A percentile compares a stretch with the other conserved stretches of the same genome.
Evolutionary conservation across 2,888 invertebrate genomes (phyloP).

Genomic region (Apodemia zela): DNA sequence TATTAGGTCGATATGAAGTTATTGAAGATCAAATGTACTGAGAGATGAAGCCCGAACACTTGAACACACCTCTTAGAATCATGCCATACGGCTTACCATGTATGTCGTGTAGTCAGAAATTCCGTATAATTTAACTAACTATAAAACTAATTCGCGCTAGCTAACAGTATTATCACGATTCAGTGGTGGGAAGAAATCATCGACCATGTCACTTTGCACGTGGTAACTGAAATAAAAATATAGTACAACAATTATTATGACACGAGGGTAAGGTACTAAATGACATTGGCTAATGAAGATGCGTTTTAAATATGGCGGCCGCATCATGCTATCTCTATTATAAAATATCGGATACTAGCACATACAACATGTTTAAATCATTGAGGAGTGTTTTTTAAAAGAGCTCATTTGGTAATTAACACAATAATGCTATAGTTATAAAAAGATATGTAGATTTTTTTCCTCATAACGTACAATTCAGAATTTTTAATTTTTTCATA

Average conservation of each 20-base stretch:
- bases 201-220: constrained; percentile 95
- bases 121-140: constrained; percentile 40
- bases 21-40: constrained; percentile 25
- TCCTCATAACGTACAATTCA: no score
- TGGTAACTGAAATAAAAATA: constrained; percentile 92
- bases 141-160: constrained; percentile 48
- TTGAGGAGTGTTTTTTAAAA: no score
- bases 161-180: constrained; percentile 74
- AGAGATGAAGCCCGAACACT: constrained; percentile 33
- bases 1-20: constrained; percentile 30
- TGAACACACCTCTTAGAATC: constrained; percentile 32
- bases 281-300: no score
- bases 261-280: constrained; percentile 16
- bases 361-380: no score
- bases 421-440: no score
- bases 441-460: no score
- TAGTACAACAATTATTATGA: constrained; percentile 13
- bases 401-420: no score
- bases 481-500: no score
- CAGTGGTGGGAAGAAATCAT: constrained; percentile 91
- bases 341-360: no score
- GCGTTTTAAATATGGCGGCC: no score
- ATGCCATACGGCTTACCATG: constrained; percentile 75
- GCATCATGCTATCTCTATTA: no score
- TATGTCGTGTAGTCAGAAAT: constrained; percentile 44